These are phyloP conservation scores for Cygnus buccinator DNA, from an alignment of 2,113 vertebrate genomes.

Conservation along the genomic window DNA sequence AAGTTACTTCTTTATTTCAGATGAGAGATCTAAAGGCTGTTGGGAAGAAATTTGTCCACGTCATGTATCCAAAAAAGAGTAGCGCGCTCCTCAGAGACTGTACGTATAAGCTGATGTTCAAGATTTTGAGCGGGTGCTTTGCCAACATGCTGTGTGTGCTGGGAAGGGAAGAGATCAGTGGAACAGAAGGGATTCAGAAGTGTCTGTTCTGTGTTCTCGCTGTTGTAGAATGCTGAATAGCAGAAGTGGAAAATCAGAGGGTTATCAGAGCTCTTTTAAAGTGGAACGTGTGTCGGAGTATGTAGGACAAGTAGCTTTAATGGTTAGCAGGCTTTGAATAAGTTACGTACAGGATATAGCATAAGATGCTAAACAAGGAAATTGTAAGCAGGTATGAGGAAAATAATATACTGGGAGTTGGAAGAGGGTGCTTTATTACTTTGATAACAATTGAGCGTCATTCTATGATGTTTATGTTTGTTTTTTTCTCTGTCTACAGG, in stretches of 20 bases:
- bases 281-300: accelerated
- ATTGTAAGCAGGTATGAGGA: too few species aligned
- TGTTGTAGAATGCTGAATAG: neutral
- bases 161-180: neutral
- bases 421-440: neutral
- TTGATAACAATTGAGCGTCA: accelerated
- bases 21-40: conserved; percentile 94
- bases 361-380: neutral
- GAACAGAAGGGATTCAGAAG: neutral
- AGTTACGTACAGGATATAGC: accelerated
- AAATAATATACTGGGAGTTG: neutral
- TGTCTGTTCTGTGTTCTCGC: neutral
- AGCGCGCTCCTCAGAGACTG: conserved; percentile 91
- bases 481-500: conserved; percentile 72
- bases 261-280: neutral
- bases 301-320: neutral
- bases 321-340: neutral
- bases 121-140: neutral
- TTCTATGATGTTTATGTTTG: neutral
- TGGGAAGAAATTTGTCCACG: conserved; percentile 96
- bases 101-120: conserved; percentile 65
- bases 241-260: neutral
- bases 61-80: conserved; percentile 94
- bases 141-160: accelerated
- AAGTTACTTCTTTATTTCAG: conserved; percentile 72